phyloP scores from a whole-genome alignment of 1,140 invertebrate species.

The Diorhabda elongata region DNA sequence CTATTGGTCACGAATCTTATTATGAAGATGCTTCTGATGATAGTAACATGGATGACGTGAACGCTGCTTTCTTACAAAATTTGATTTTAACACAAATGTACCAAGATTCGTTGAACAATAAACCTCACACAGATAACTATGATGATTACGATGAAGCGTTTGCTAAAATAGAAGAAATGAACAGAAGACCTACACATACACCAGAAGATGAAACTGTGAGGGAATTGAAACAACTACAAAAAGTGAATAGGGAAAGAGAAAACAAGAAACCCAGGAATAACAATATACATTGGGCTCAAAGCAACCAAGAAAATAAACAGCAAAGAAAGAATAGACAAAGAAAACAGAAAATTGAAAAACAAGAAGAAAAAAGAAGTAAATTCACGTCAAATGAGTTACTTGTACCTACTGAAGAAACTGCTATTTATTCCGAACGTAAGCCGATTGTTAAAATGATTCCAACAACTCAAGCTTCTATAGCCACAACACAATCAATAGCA shows the following conservation, averaged over 20 bases:
- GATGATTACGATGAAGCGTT: conserved; percentile 47
- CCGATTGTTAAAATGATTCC: conserved; percentile 25
- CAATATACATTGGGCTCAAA: conserved; percentile 34
- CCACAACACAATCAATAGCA: conserved; percentile 29
- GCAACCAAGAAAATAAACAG: conserved; percentile 7
- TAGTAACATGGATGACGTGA: conserved; percentile 53
- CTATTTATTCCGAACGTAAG: conserved; percentile 31
- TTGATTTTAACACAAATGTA: conserved; percentile 60
- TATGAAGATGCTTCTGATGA: conserved; percentile 52
- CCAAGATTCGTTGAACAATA: conserved; percentile 52
- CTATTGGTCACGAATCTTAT: conserved; percentile 59
- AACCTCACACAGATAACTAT: conserved; percentile 32
- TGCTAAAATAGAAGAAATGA: conserved; percentile 27
- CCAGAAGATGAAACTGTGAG: conserved; percentile 58
- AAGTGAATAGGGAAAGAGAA: conserved; percentile 22
- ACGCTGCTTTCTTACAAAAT: conserved; percentile 59
- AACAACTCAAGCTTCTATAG: conserved; percentile 23
- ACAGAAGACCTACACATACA: conserved; percentile 24
- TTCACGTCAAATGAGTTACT: conserved; percentile 19
- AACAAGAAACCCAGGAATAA: conserved; percentile 23
- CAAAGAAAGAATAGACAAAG: conserved; percentile 21
- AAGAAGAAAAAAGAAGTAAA: conserved; percentile 6
- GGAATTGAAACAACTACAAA: conserved; percentile 56
- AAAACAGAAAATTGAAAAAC: conserved; percentile 24
- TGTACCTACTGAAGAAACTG: conserved; percentile 1